phyloP scores from a whole-genome alignment of 2,888 invertebrate genomes.

The Lobophora halterata region DNA sequence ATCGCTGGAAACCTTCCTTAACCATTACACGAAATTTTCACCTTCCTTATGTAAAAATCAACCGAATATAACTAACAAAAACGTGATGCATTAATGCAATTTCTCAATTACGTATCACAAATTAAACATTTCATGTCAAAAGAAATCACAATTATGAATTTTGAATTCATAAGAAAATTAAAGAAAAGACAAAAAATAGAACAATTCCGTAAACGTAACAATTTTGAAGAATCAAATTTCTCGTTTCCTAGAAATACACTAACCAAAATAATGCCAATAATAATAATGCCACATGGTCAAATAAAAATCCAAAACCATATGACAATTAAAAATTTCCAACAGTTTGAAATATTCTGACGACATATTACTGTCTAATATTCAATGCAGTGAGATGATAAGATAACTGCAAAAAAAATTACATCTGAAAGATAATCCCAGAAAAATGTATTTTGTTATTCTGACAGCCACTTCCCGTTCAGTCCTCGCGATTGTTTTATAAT shows the following conservation, averaged over 20 bases:
- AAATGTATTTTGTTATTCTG: conserved; percentile 14
- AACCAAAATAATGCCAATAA: conserved; percentile 53
- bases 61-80: conserved; percentile 60
- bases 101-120: conserved; percentile 76
- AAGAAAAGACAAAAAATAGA: conserved; percentile 69
- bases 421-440: too few species aligned
- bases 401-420: too few species aligned
- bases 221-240: conserved; percentile 51
- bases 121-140: conserved; percentile 79
- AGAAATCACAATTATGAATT: conserved; percentile 82
- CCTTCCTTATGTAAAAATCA: conserved; percentile 54
- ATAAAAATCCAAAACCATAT: too few species aligned
- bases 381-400: conserved; percentile 23
- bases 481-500: conserved; percentile 1
- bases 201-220: conserved; percentile 58
- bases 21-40: conserved; percentile 49
- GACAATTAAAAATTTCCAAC: too few species aligned
- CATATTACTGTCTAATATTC: conserved; percentile 31
- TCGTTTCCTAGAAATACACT: conserved; percentile 52
- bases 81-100: conserved; percentile 77
- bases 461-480: conserved; percentile 2
- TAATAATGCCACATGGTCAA: conserved; percentile 41
- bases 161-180: conserved; percentile 75
- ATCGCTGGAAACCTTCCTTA: conserved; percentile 44
- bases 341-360: conserved; percentile 33